These are phyloP conservation scores for Paralichthys olivaceus DNA, from an alignment of 2,113 vertebrate species.

Conservation along the genomic window DNA sequence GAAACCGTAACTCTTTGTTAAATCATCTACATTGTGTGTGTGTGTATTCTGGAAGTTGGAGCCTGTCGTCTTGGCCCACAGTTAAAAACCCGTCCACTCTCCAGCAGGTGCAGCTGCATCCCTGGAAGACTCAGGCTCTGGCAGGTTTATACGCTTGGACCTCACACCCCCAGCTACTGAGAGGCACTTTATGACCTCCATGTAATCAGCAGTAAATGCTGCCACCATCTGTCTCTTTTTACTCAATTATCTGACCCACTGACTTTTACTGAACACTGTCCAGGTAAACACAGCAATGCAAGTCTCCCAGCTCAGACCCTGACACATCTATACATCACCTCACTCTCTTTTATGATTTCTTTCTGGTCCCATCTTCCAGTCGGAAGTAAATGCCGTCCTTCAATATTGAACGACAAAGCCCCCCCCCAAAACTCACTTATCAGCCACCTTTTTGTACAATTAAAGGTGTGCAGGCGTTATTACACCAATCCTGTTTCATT, in stretches of 20 bases:
- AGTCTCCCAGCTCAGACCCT: conserved; percentile 48
- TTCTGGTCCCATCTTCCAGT: conserved; percentile 26
- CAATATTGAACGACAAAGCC: conserved; percentile 5
- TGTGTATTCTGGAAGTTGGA: conserved; percentile 15
- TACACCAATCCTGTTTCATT: conserved; percentile 11
- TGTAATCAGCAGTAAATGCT: conserved; percentile 85
- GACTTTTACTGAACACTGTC: conserved; percentile 78
- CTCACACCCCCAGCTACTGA: conserved; percentile 70
- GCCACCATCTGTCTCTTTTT: conserved; percentile 84
- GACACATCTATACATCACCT: conserved; percentile 55
- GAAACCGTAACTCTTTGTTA: not conserved
- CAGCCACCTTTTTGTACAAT: conserved; percentile 14
- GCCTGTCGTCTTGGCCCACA: not conserved
- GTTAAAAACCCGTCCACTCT: conserved; percentile 40
- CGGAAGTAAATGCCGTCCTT: conserved; percentile 13
- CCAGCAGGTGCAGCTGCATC: conserved; percentile 36
- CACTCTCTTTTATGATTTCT: conserved; percentile 28
- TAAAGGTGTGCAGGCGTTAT: conserved; percentile 17
- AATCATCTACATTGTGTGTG: not conserved
- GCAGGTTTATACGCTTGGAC: conserved; percentile 74
- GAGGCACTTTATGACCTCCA: conserved; percentile 78
- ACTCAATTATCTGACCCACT: conserved; percentile 83
- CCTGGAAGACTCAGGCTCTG: conserved; percentile 66
- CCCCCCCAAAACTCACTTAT: not conserved
- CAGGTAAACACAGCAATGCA: conserved; percentile 72